These are phyloP conservation scores for Gavialis gangeticus DNA, from an alignment of 2,113 vertebrate species.

Conservation along the genomic window DNA sequence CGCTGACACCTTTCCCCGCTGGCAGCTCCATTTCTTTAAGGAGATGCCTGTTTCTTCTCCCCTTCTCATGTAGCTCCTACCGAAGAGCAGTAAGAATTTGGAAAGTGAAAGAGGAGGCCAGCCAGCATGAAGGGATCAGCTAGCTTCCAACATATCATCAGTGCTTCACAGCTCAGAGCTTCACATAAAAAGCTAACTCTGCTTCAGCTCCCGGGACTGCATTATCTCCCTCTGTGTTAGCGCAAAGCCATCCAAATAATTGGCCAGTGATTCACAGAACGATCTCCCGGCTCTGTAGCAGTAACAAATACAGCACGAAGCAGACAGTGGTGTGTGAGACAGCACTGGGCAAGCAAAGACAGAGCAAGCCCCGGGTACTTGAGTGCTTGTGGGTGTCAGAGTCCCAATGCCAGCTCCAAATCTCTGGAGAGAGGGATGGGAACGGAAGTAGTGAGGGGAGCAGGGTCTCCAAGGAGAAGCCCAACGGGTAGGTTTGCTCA, in stretches of 20 bases:
- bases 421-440: background rate
- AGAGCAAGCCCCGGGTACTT: background rate
- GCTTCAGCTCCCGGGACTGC: background rate
- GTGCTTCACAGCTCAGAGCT: background rate
- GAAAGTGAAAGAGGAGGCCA: background rate
- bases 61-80: background rate
- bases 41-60: background rate
- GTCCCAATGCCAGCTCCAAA: background rate
- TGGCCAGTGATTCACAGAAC: background rate
- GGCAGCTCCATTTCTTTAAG: background rate
- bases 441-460: background rate
- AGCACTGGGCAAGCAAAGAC: background rate
- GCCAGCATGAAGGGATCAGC: background rate
- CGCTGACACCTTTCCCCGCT: rapidly evolving
- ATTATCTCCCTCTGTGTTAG: background rate
- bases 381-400: background rate
- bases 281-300: background rate
- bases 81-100: background rate
- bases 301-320: background rate
- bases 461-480: rapidly evolving
- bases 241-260: background rate
- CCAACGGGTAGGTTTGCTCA: rapidly evolving
- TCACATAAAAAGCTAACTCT: background rate
- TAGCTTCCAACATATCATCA: background rate
- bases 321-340: background rate